These are phyloP conservation scores for Epsilonema sp. DNA, from an alignment of 2,888 invertebrate species.

Conservation along the genomic window DNA sequence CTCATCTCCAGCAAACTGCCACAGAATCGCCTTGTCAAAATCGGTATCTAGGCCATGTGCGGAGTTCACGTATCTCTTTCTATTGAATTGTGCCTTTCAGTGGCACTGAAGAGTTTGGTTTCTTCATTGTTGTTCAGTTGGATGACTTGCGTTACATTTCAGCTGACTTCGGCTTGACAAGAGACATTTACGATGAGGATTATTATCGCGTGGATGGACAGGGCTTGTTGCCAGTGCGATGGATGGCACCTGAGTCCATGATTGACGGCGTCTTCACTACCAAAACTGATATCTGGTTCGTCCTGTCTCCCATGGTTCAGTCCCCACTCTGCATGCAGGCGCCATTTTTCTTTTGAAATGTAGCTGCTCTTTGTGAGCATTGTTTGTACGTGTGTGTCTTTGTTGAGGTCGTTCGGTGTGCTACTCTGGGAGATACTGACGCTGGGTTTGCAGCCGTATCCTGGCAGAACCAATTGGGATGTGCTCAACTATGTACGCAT, in stretches of 20 bases:
- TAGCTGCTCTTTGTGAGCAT: background rate
- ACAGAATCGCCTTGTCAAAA: constrained; percentile 56
- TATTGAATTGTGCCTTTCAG: too few species aligned
- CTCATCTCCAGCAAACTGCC: constrained; percentile 42
- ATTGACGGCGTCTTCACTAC: constrained; percentile 87
- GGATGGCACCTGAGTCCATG: constrained; percentile 95
- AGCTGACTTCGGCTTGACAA: constrained; percentile 72
- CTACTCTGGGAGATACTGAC: constrained; percentile 92
- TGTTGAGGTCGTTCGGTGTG: constrained; percentile 39
- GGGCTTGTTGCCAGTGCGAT: constrained; percentile 73
- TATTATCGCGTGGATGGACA: constrained; percentile 83
- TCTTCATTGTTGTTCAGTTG: background rate
- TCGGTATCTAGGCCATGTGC: constrained; percentile 44
- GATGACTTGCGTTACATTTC: background rate
- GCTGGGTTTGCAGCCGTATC: constrained; percentile 86
- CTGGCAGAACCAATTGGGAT: constrained; percentile 71
- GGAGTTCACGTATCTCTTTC: background rate
- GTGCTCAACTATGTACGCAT: constrained; percentile 69
- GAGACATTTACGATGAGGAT: constrained; percentile 89
- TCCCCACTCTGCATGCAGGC: background rate
- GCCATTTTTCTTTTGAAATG: background rate
- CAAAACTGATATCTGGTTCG: constrained; percentile 78
- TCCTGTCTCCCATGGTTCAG: background rate
- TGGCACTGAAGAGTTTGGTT: too few species aligned
- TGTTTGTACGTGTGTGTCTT: background rate